Conservation (phyloP, 2,113 vertebrate species). For the Pristiophorus japonicus region DNA sequence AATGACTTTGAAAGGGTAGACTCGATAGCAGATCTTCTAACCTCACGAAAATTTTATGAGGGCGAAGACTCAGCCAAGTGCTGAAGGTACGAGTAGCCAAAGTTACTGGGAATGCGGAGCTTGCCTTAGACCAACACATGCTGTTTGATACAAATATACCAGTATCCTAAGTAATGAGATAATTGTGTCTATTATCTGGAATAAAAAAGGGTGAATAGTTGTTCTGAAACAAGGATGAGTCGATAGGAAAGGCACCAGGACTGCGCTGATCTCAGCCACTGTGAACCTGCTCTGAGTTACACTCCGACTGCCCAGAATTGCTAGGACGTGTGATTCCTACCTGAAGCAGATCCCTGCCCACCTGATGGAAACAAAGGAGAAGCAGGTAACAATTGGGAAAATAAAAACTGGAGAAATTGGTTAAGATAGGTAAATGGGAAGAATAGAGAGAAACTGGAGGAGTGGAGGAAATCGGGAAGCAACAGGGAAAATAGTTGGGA, state of each 20-base stretch:
- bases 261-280: not conserved
- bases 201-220: not conserved
- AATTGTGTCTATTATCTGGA: not conserved
- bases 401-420: not conserved
- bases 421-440: too few species aligned
- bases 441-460: not conserved
- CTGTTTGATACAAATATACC: not conserved
- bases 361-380: conserved; percentile 29
- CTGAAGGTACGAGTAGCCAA: not conserved
- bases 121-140: not conserved
- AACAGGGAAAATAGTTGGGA: not conserved
- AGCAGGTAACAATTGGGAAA: not conserved
- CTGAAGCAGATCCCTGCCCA: not conserved
- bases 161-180: not conserved
- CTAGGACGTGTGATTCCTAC: not conserved
- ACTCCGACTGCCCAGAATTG: not conserved
- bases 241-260: not conserved
- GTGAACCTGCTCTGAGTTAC: not conserved
- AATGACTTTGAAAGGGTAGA: not conserved
- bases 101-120: not conserved
- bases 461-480: not conserved
- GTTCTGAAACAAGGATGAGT: not conserved
- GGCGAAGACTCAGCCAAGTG: not conserved
- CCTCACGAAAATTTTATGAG: not conserved
- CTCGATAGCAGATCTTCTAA: not conserved